Evolutionary conservation across 2,888 invertebrate genomes (phyloP).

Genomic region (Agrilus biguttatus): DNA sequence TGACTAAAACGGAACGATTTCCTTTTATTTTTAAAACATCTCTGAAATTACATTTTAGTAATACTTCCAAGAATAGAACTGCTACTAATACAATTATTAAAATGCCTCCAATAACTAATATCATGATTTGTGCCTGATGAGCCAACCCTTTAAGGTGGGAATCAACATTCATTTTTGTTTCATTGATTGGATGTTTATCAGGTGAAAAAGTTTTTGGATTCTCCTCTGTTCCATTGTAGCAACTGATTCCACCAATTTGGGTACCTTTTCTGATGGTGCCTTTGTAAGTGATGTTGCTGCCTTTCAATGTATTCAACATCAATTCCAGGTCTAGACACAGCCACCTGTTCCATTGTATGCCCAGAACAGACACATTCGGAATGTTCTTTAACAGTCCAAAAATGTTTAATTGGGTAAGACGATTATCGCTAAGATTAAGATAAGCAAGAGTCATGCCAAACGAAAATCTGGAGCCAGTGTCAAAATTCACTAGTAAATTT

Average conservation of each 20-base stretch:
- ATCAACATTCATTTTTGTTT: neutral
- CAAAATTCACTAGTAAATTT: constrained; percentile 12
- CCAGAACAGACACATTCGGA: constrained; percentile 11
- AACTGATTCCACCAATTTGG: constrained; percentile 8
- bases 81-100: constrained; percentile 2
- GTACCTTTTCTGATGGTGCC: constrained; percentile 1
- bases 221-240: constrained; percentile 2
- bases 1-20: neutral
- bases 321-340: constrained; percentile 13
- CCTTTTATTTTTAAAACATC: neutral
- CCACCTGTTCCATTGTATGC: constrained; percentile 17
- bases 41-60: neutral
- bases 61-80: constrained; percentile 4
- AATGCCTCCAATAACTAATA: neutral
- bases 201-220: neutral
- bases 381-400: constrained; percentile 10
- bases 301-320: constrained; percentile 11
- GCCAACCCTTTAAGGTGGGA: too few species aligned
- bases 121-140: too few species aligned
- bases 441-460: constrained; percentile 11
- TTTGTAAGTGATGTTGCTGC: constrained; percentile 8
- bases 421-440: constrained; percentile 17
- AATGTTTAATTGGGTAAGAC: constrained; percentile 13
- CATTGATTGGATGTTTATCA: neutral
- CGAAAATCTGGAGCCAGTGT: constrained; percentile 11